Evolutionary conservation across 2,113 vertebrate genomes (phyloP), one percentile per base, ranked within the genome.

Genomic region (Alouatta palliata): DNA sequence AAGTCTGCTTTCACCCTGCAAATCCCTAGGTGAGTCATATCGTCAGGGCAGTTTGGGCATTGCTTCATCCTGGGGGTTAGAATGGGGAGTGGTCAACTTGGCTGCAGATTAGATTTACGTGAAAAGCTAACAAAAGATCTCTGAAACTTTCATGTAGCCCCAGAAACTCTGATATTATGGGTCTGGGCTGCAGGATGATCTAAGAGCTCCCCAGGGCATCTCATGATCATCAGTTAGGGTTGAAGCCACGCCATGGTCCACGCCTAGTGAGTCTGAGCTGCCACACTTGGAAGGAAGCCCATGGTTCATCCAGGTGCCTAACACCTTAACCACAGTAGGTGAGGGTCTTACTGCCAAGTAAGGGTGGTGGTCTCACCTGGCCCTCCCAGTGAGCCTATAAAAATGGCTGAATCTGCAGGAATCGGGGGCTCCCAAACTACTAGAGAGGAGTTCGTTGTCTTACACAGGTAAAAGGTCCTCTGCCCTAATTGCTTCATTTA

Each of bases 271-370:
- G 47, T 70, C 70, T 56, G 13, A 84, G 58, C 47, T 5, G 0
- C 77, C 17, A 8, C 32, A 7, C 32, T n/a, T 70, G 76, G 83
- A 83, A 77, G 68, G 82, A 71, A 52, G 16, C 49, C 83, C 52
- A 66, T 17, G 70, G 86, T n/a, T 17, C 32, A 25, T 43, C 11
- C 8, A 0, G 52, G 40, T 23, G 12, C 32, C 80, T 73, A 1
- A 86, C 3, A 1, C 40, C 0, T 0, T 35, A 32, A 12, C 25
- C 40, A 6, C 32, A 23, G 64, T 20, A 21, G 49, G 25, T 19
- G 2, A 45, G 68, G n/a, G 30, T 47, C 86, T 90, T 64, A 64
- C 61, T 64, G 61, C 12, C 61, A 64, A 32, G 27, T 64, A 64
- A 64, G 27, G 61, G 27, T 64, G 61, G 61, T 64, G 9, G 58